Percentiles rank a stretch among this genome's conserved stretches.
phyloP scores from a whole-genome alignment of 2,113 vertebrate genomes.

The Mustela nigripes region DNA sequence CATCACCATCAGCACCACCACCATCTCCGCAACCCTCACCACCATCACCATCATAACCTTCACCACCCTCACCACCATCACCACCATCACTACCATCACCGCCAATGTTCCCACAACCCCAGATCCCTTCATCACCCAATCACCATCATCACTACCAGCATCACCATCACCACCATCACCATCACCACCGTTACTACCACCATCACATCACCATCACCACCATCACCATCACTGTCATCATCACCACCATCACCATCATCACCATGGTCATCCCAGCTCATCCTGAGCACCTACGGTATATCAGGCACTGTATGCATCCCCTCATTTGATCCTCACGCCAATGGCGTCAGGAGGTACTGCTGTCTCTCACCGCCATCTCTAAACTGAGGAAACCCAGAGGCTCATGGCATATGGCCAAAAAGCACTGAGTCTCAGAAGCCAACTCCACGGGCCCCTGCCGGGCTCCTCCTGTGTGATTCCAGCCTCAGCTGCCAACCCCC shows the following conservation, averaged over 20 bases:
- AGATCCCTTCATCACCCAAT: accelerated
- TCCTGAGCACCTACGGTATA: background rate
- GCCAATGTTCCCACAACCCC: too few relatives aligned
- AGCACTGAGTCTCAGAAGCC: background rate
- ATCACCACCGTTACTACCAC: background rate
- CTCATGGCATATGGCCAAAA: accelerated
- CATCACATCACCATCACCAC: too few relatives aligned
- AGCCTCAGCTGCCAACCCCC: background rate
- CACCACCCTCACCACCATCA: accelerated
- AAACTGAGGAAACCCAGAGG: background rate
- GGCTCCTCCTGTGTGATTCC: background rate
- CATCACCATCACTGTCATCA: too few relatives aligned
- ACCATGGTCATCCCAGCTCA: background rate
- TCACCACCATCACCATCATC: background rate
- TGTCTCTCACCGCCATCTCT: background rate
- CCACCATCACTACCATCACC: accelerated
- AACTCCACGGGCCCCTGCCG: accelerated
- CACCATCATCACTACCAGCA: accelerated
- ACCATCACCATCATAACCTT: accelerated
- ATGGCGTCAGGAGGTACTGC: accelerated
- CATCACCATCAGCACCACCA: accelerated
- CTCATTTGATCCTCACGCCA: accelerated
- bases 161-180: background rate
- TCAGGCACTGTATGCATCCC: accelerated
- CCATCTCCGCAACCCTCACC: accelerated